phyloP scores from a whole-genome alignment of 2,888 invertebrate species.

The Hoplodrina blanda region DNA sequence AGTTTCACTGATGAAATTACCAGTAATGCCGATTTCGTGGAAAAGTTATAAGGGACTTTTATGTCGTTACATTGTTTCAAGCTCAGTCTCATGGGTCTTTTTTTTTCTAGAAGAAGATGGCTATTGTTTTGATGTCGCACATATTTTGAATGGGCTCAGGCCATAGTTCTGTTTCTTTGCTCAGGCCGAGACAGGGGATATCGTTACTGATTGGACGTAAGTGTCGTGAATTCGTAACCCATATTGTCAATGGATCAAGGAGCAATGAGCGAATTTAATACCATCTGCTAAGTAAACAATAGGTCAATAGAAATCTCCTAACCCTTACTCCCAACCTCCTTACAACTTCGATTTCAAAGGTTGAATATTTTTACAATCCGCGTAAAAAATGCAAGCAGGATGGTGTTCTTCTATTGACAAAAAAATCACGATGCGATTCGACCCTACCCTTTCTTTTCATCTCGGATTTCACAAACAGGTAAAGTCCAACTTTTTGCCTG shows the following conservation, averaged over 20 bases:
- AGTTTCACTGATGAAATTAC: constrained; percentile 70
- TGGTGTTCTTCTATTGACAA: constrained; percentile 71
- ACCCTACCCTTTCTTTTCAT: constrained; percentile 88
- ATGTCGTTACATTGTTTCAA: constrained; percentile 28
- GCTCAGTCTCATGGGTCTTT: constrained; percentile 32
- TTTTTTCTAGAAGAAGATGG: constrained; percentile 15
- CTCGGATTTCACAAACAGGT: constrained; percentile 90
- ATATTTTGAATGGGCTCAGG: constrained; percentile 33
- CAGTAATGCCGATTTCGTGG: constrained; percentile 65
- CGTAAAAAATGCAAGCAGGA: constrained; percentile 82
- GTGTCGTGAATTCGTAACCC: constrained; percentile 74
- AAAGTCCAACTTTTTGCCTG: constrained; percentile 84
- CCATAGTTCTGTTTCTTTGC: not conserved
- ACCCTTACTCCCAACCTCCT: constrained; percentile 88
- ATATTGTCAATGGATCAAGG: constrained; percentile 83
- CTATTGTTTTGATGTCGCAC: constrained; percentile 41
- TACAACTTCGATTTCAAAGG: constrained; percentile 81
- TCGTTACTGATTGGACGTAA: constrained; percentile 59
- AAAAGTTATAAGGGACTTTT: constrained; percentile 51
- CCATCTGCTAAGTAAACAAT: constrained; percentile 83
- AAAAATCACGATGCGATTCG: constrained; percentile 82
- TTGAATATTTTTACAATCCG: constrained; percentile 79
- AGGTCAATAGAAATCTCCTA: constrained; percentile 78
- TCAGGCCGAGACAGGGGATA: constrained; percentile 35
- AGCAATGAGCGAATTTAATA: constrained; percentile 80